phyloP scores from a whole-genome alignment of 2,113 vertebrate species.

The Ptilonorhynchus violaceus region DNA sequence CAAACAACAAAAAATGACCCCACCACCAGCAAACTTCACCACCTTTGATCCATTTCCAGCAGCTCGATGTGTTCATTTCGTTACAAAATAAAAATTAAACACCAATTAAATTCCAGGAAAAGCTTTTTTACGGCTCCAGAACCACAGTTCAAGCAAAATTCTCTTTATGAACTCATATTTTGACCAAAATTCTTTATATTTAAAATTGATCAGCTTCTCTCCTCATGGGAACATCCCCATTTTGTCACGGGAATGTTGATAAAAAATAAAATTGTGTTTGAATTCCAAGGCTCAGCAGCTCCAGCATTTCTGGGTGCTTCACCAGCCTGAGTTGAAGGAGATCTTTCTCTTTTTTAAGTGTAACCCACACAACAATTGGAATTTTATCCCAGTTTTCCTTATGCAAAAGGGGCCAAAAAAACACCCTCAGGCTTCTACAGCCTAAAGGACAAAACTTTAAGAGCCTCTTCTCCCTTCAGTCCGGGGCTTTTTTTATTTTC shows the following conservation, averaged over 20 bases:
- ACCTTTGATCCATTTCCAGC: neutral
- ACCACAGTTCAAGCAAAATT: neutral
- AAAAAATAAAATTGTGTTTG: neutral
- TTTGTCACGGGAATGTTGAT: rapidly evolving
- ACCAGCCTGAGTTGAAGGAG: neutral
- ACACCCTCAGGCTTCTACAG: neutral
- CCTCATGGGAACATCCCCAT: neutral
- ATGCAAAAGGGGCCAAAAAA: neutral
- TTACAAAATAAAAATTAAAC: neutral
- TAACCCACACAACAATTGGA: neutral
- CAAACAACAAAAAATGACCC: neutral
- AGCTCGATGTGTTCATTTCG: neutral
- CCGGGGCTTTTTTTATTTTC: neutral
- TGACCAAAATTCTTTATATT: neutral
- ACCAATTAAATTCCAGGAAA: neutral
- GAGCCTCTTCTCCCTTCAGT: neutral
- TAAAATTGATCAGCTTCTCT: neutral
- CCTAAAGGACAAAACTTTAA: neutral
- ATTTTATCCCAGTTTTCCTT: neutral
- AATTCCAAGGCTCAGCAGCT: neutral
- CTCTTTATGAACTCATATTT: neutral
- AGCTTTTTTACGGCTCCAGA: neutral
- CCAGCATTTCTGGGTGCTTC: neutral
- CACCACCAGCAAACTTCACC: neutral
- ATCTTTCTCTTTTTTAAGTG: neutral